Evolutionary conservation across 2,797 vertebrate species (phyloP), one percentile per base, ranked within the genome.

Genomic region (Chromis chromis): DNA sequence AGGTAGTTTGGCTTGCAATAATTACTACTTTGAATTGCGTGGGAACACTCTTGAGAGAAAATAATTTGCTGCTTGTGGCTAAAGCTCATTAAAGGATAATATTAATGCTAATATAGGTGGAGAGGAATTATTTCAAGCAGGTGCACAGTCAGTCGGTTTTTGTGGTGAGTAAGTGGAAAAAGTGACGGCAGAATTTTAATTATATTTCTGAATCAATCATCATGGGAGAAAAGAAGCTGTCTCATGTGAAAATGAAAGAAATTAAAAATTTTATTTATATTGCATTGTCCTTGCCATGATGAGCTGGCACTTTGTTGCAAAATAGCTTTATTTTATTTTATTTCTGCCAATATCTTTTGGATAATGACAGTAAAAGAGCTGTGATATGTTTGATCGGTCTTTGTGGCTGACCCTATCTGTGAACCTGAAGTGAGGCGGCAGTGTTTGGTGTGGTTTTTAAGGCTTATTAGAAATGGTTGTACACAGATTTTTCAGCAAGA

Each of bases 31-130:
- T 42, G 56, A 65, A 77, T 82, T 72, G 74, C 56, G 48, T 56
- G 17, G 25, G 54, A 71, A 76, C 49, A 56, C 53, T 64, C 64
- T 68, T 6, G 44, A 64, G 48, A 22, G 42, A 52, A 70, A 82
- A 73, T 54, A 1, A 78, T 60, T 55, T 57, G 52, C 48, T 60
- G 67, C 60, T 76, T 39, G 49, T 36, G 42, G 56, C 70, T 55
- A 33, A 65, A 63, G 62, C 67, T 78, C 40, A 76, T 75, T 81
- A 80, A 55, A 70, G 12, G 40, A n/a, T 48, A 78, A 58, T 82
- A 80, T 73, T 66, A 56, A 80, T 79, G 64, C 59, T 54, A 76
- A 81, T 57, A 54, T 44, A 57, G 49, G 36, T 14, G n/a, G 65
- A 49, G 36, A 61, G 31, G 39, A 67, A 67, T 52, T 2, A 48